Evolutionary conservation across 2,797 vertebrate species (phyloP).

Genomic region (Acanthurus lineatus): DNA sequence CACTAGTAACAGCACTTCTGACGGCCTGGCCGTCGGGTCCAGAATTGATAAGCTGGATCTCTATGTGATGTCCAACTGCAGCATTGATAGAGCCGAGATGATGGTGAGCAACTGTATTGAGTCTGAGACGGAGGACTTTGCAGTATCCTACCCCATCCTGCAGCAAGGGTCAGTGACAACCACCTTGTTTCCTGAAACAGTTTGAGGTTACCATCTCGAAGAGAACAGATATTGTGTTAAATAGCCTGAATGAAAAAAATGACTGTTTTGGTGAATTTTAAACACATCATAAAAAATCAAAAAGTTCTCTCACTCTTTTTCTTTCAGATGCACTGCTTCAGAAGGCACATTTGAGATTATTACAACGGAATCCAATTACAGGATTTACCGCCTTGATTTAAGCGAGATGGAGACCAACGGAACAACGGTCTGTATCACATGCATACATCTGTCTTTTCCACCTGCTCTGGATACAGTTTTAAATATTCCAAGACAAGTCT

Average conservation of each 20-base stretch:
- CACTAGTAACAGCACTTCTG: too few species aligned
- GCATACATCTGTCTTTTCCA: background rate
- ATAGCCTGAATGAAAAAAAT: background rate
- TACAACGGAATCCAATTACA: conserved; percentile 28
- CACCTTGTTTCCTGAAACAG: background rate
- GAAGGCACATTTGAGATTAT: conserved; percentile 59
- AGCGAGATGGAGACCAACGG: background rate
- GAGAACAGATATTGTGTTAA: background rate
- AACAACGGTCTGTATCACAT: conserved; percentile 64
- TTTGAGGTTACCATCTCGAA: background rate
- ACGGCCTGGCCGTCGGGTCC: background rate
- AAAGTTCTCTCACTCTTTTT: background rate
- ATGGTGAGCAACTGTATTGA: conserved; percentile 63
- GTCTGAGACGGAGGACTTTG: conserved; percentile 73
- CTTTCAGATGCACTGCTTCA: conserved; percentile 68
- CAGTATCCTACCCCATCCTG: conserved; percentile 35
- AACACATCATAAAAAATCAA: background rate
- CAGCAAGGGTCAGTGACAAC: conserved; percentile 73
- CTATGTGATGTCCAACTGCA: conserved; percentile 73
- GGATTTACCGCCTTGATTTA: conserved; percentile 76
- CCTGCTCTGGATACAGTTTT: background rate
- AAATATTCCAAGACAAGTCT: background rate
- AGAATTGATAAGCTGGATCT: conserved; percentile 68
- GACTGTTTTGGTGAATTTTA: conserved; percentile 14
- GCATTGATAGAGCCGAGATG: conserved; percentile 58